Conservation (phyloP, 2,888 invertebrate species). For the Sisyra terminalis region DNA sequence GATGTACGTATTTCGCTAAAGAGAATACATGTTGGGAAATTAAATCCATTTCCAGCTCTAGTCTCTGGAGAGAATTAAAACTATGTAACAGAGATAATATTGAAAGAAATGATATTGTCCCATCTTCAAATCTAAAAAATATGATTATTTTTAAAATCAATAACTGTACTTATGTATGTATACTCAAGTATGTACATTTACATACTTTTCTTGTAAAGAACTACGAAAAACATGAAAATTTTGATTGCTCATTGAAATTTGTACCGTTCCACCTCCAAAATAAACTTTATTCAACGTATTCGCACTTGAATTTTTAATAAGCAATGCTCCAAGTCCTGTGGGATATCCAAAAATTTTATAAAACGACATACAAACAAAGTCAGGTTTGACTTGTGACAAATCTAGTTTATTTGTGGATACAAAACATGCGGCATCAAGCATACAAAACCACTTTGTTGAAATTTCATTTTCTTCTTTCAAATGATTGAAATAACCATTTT, state of each 20-base stretch:
- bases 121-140: constrained; percentile 76
- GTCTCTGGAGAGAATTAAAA: constrained; percentile 50
- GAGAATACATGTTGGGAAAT: constrained; percentile 59
- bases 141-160: constrained; percentile 10
- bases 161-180: too few species aligned
- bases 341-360: constrained; percentile 97
- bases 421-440: constrained; percentile 77
- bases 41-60: constrained; percentile 45
- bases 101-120: constrained; percentile 74
- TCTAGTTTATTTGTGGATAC: constrained; percentile 64
- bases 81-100: constrained; percentile 71
- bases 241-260: constrained; percentile 57
- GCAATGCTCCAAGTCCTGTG: constrained; percentile 80
- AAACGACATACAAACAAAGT: constrained; percentile 85
- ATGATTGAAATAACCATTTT: constrained; percentile 34
- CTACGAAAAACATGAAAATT: constrained; percentile 54
- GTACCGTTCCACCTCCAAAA: constrained; percentile 91
- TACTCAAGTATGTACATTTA: neutral
- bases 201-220: constrained; percentile 54
- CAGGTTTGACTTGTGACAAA: constrained; percentile 53
- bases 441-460: constrained; percentile 46
- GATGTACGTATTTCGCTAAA: constrained; percentile 57
- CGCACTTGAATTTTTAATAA: constrained; percentile 52
- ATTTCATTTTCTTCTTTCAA: constrained; percentile 24
- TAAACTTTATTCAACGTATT: constrained; percentile 50